Percentiles rank a stretch among this genome's conserved stretches.
Conservation (phyloP, 1,140 invertebrate species). For the Drosophila ficusphila region DNA sequence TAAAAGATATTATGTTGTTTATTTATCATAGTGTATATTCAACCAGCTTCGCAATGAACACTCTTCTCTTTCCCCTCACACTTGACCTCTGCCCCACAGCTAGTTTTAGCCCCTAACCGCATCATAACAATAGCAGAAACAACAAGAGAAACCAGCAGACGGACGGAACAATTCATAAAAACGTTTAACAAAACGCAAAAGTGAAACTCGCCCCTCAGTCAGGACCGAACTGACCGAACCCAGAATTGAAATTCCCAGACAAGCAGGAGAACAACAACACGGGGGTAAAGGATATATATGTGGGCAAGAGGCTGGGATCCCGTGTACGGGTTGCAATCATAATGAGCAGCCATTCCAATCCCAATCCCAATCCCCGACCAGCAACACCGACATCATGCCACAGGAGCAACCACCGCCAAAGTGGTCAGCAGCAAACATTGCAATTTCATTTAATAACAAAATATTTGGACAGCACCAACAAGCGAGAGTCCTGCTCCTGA, state of each 20-base stretch:
- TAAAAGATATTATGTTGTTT: no score
- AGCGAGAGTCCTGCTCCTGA: conserved; percentile 6
- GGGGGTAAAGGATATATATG: not conserved
- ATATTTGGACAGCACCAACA: conserved; percentile 61
- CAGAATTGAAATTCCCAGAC: conserved; percentile 76
- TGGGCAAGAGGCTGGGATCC: conserved; percentile 7
- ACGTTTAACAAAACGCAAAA: conserved; percentile 80
- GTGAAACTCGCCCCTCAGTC: conserved; percentile 37
- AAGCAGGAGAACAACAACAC: conserved; percentile 25
- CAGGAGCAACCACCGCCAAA: conserved; percentile 33
- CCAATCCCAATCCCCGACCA: conserved; percentile 5
- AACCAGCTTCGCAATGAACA: conserved; percentile 5
- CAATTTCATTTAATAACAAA: conserved; percentile 83
- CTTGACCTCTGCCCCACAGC: conserved; percentile 42
- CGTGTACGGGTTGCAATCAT: conserved; percentile 59
- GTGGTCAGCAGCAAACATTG: conserved; percentile 75
- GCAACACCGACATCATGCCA: not conserved
- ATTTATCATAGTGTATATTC: conserved; percentile 10
- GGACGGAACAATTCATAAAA: conserved; percentile 74
- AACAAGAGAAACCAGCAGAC: conserved; percentile 28
- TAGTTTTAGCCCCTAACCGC: conserved; percentile 42
- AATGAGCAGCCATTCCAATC: conserved; percentile 60
- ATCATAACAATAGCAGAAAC: conserved; percentile 43
- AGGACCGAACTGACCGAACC: conserved; percentile 26
- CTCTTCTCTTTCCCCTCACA: not conserved